A percentile compares a stretch with the other conserved stretches of the same genome.
phyloP scores from a whole-genome alignment of 1,140 invertebrate genomes.

The Heliconius eleuchia region DNA sequence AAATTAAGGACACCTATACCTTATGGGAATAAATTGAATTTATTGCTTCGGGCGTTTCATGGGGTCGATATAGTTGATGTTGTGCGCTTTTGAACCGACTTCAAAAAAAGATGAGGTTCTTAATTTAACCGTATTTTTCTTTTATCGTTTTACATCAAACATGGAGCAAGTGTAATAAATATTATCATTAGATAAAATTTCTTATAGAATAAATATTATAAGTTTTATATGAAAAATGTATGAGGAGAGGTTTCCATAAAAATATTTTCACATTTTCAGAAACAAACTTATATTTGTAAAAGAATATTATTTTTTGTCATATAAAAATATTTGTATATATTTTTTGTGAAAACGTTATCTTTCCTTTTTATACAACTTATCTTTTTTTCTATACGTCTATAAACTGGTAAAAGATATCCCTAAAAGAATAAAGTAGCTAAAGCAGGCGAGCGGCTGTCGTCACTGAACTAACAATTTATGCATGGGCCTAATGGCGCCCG shows the following conservation, averaged over 20 bases:
- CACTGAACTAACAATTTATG: conserved; percentile 79
- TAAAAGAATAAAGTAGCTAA: conserved; percentile 12
- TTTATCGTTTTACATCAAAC: too few relatives aligned
- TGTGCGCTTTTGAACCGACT: neutral
- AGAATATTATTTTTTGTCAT: neutral
- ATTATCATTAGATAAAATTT: neutral
- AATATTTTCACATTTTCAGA: too few relatives aligned
- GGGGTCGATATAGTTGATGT: conserved; percentile 1
- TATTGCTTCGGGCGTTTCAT: conserved; percentile 18
- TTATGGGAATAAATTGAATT: conserved; percentile 39
- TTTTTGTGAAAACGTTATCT: neutral
- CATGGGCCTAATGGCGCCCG: conserved; percentile 73
- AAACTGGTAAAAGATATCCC: conserved; percentile 22
- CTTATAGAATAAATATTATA: neutral
- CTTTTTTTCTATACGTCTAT: conserved; percentile 1
- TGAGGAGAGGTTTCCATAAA: neutral
- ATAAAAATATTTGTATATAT: neutral
- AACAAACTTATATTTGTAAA: neutral
- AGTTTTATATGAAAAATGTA: neutral
- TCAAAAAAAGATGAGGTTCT: too few relatives aligned
- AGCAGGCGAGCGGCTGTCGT: conserved; percentile 39
- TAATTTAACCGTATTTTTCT: too few relatives aligned
- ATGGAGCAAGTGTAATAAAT: neutral
- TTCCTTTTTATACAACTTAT: neutral
- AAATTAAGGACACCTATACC: conserved; percentile 38